These are phyloP conservation scores for Myanophis thanlyinensis DNA, from an alignment of 2,113 vertebrate species.

Conservation along the genomic window DNA sequence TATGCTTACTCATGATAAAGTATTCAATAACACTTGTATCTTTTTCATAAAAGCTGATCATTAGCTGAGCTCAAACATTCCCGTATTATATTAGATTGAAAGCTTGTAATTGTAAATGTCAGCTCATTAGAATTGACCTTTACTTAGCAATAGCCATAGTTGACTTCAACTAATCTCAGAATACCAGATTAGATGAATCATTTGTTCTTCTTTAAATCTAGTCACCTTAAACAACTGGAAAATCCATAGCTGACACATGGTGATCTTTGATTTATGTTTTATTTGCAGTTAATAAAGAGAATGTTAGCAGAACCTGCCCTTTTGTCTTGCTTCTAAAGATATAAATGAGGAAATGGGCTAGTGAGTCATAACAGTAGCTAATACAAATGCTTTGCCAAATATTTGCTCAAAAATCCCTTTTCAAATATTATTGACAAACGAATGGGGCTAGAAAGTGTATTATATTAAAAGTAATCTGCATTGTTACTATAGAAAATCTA, in stretches of 20 bases:
- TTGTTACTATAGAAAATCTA: not conserved
- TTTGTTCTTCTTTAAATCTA: not conserved
- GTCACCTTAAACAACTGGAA: not conserved
- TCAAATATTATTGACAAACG: not conserved
- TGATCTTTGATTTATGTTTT: not conserved
- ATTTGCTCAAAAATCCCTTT: not conserved
- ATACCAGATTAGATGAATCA: constrained; percentile 18
- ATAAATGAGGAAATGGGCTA: not conserved
- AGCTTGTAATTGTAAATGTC: not conserved
- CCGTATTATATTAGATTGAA: not conserved
- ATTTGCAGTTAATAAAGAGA: not conserved
- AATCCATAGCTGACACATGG: not conserved
- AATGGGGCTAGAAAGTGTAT: not conserved
- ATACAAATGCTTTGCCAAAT: not conserved
- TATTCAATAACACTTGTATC: not conserved
- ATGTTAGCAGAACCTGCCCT: not conserved
- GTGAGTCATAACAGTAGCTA: not conserved
- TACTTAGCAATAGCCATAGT: not conserved
- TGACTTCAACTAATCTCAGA: not conserved
- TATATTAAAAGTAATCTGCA: not conserved
- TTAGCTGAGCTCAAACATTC: not conserved
- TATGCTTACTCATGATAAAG: not conserved
- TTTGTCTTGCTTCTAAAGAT: not conserved
- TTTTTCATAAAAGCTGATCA: not conserved
- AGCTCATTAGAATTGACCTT: not conserved